Conservation (phyloP, 2,888 invertebrate genomes). For the Drosophila robusta region DNA sequence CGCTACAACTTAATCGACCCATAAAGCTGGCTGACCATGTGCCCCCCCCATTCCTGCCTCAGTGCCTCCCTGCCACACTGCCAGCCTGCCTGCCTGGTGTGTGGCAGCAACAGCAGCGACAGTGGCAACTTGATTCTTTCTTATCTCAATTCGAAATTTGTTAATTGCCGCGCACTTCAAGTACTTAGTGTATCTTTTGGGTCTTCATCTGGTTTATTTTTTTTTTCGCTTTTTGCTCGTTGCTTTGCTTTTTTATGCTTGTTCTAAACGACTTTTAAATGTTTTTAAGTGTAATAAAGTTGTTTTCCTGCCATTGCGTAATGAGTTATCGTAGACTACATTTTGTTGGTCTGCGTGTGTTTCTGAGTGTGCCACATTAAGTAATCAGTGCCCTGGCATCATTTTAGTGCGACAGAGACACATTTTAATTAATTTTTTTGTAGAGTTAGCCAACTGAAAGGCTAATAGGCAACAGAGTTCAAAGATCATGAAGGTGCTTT, state of each 20-base stretch:
- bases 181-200: slow-evolving; percentile 74
- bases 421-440: slow-evolving; percentile 67
- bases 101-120: slow-evolving; percentile 29
- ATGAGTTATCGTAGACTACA: slow-evolving; percentile 62
- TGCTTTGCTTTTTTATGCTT: slow-evolving; percentile 49
- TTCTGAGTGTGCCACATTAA: slow-evolving; percentile 57
- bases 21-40: slow-evolving; percentile 61
- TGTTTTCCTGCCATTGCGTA: slow-evolving; percentile 68
- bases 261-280: slow-evolving; percentile 79
- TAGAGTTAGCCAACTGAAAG: slow-evolving; percentile 29
- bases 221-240: slow-evolving; percentile 18
- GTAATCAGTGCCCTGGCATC: slow-evolving; percentile 67
- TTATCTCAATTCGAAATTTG: slow-evolving; percentile 75
- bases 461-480: slow-evolving; percentile 50
- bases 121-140: slow-evolving; percentile 58
- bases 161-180: slow-evolving; percentile 78
- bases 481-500: slow-evolving; percentile 51
- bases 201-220: slow-evolving; percentile 40
- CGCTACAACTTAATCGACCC: slow-evolving; percentile 74
- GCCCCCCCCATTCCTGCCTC: background rate
- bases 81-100: slow-evolving; percentile 7
- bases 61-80: background rate
- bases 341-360: slow-evolving; percentile 14
- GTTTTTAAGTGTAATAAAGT: slow-evolving; percentile 73
- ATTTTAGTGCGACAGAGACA: slow-evolving; percentile 36